A percentile compares a stretch with the other conserved stretches of the same genome.
Evolutionary conservation across 2,888 invertebrate species (phyloP).

Genomic region (Nesidiocoris tenuis): DNA sequence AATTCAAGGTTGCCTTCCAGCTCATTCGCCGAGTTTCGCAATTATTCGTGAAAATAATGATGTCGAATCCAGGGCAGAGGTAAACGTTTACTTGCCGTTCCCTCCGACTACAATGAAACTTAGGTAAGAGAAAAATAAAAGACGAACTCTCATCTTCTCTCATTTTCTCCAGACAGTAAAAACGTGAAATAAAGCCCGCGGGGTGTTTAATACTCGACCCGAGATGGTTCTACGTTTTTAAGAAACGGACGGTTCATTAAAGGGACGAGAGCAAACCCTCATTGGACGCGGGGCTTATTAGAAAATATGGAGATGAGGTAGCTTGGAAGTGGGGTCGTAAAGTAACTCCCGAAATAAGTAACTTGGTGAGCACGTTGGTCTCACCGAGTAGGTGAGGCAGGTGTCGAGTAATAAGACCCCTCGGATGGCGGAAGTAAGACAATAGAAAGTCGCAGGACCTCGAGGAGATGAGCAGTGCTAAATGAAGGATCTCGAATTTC

Average conservation of each 20-base stretch:
- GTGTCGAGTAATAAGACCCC: background rate
- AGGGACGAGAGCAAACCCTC: background rate
- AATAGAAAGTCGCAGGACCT: background rate
- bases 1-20: no score
- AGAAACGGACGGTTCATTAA: background rate
- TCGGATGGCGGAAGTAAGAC: background rate
- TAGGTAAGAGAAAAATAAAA: no score
- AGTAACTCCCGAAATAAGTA: background rate
- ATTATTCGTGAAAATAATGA: no score
- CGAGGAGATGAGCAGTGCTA: background rate
- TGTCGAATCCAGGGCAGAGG: no score
- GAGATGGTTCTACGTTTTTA: no score
- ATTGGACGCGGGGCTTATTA: background rate
- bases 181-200: no score
- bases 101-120: no score
- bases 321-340: background rate
- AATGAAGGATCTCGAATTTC: background rate
- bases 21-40: no score
- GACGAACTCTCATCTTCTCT: no score
- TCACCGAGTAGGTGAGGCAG: background rate
- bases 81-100: no score
- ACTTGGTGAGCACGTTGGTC: background rate
- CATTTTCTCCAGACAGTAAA: no score
- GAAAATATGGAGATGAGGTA: background rate
- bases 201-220: no score